phyloP scores from a whole-genome alignment of 2,797 vertebrate genomes.

The Anniella stebbinsi region DNA sequence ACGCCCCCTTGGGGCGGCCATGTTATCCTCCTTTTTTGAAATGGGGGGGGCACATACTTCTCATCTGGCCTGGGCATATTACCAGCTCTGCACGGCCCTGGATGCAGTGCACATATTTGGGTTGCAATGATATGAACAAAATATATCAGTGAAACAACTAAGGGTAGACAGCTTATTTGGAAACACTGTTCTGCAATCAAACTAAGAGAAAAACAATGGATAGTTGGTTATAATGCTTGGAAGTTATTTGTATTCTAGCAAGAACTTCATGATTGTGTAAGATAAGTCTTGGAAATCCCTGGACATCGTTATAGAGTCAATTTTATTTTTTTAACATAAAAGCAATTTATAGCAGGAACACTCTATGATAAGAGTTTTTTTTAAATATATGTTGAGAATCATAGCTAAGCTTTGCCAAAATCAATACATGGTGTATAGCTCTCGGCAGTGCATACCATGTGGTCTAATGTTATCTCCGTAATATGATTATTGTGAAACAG shows the following conservation, averaged over 20 bases:
- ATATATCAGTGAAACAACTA: neutral
- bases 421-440: slow-evolving; percentile 40
- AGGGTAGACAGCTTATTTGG: neutral
- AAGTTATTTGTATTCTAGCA: slow-evolving; percentile 20
- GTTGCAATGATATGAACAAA: neutral
- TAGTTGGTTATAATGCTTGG: neutral
- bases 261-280: slow-evolving; percentile 17
- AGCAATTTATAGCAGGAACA: slow-evolving; percentile 56
- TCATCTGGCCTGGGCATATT: too few species aligned
- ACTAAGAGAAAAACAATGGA: neutral
- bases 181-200: neutral
- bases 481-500: neutral
- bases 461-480: slow-evolving; percentile 10
- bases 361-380: slow-evolving; percentile 39
- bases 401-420: slow-evolving; percentile 50
- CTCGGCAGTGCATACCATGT: fast-evolving
- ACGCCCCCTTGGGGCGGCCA: too few species aligned
- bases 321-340: slow-evolving; percentile 50
- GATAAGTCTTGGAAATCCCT: slow-evolving; percentile 47
- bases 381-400: slow-evolving; percentile 59
- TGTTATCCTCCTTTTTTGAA: too few species aligned
- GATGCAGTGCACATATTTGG: neutral
- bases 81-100: too few species aligned
- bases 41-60: too few species aligned
- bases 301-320: neutral